These are phyloP conservation scores for Cyrtorhinus lividipennis DNA, from an alignment of 1,140 invertebrate genomes.

Conservation along the genomic window DNA sequence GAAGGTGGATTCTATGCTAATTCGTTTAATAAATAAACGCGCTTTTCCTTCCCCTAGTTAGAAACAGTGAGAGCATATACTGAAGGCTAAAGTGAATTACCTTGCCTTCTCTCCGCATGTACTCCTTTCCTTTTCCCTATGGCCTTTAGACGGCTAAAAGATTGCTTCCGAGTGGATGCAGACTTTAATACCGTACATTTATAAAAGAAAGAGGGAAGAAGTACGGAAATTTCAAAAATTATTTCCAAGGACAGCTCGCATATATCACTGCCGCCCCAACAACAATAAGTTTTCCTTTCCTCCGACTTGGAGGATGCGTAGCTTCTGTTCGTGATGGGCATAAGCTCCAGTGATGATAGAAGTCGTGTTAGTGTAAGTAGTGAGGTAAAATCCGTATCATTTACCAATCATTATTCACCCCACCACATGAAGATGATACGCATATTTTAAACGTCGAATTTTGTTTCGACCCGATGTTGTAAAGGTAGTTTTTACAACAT, in stretches of 20 bases:
- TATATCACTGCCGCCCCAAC: not conserved
- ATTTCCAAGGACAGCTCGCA: not conserved
- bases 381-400: too few species aligned
- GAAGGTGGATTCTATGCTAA: constrained; percentile 3
- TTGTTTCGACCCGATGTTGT: too few species aligned
- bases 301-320: too few species aligned
- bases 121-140: not conserved
- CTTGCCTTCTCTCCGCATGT: not conserved
- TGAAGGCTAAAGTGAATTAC: constrained; percentile 3
- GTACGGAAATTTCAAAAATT: constrained; percentile 4
- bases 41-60: not conserved
- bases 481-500: too few species aligned
- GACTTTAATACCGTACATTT: not conserved
- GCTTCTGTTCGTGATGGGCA: too few species aligned
- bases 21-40: constrained; percentile 3
- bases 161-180: constrained; percentile 5
- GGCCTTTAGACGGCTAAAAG: constrained; percentile 8
- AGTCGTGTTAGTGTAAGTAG: too few species aligned
- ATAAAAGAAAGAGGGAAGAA: not conserved
- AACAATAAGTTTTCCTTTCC: too few species aligned
- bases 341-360: too few species aligned
- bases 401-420: too few species aligned
- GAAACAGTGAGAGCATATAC: not conserved
- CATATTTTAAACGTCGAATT: too few species aligned
- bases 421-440: too few species aligned